These are phyloP conservation scores for Rostratula benghalensis DNA, from an alignment of 2,113 vertebrate species.

Conservation along the genomic window DNA sequence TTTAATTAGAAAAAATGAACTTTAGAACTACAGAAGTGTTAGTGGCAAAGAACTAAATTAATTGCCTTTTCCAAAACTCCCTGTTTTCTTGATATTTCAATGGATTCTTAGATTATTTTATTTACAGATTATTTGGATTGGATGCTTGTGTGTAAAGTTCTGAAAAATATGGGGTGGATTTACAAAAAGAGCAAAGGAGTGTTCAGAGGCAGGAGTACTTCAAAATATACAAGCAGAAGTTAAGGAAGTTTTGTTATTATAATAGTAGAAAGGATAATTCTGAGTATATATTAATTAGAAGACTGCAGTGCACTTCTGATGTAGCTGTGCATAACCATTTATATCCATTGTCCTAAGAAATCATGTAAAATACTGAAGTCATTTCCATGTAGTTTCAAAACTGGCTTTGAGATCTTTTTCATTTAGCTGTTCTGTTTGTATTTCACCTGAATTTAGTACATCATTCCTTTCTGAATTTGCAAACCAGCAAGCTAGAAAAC, in stretches of 20 bases:
- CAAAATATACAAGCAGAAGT: neutral
- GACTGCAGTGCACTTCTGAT: neutral
- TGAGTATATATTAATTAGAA: neutral
- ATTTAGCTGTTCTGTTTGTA: neutral
- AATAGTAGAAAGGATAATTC: neutral
- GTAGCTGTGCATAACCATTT: neutral
- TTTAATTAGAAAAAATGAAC: neutral
- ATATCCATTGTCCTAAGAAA: neutral
- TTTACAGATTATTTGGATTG: neutral
- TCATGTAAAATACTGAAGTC: neutral
- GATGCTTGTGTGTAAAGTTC: neutral
- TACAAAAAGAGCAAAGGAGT: neutral
- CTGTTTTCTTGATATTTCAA: neutral
- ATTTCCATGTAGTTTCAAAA: neutral
- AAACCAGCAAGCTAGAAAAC: neutral
- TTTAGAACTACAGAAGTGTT: neutral
- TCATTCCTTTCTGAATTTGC: neutral
- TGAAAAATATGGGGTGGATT: neutral
- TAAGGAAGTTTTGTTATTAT: neutral
- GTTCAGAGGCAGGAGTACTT: neutral
- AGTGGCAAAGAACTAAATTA: neutral
- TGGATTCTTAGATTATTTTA: neutral
- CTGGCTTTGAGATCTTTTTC: neutral
- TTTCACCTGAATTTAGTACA: neutral
- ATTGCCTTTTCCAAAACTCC: neutral